phyloP scores from a whole-genome alignment of 1,140 invertebrate genomes.

The Tribolium madens region DNA sequence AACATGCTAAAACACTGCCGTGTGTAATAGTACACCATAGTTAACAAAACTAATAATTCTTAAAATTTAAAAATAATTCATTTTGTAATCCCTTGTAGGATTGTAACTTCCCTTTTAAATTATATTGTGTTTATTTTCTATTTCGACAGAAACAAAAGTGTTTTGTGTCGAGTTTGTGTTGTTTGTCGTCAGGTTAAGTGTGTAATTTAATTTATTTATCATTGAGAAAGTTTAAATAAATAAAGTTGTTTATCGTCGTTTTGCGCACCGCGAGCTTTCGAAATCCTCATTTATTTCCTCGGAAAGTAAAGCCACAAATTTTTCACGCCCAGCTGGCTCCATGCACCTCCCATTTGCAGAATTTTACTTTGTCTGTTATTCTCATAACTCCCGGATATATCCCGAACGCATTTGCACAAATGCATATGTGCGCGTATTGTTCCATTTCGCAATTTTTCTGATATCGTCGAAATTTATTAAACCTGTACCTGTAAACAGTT shows the following conservation, averaged over 20 bases:
- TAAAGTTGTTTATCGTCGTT: not conserved
- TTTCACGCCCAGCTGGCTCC: not conserved
- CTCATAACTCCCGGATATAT: not conserved
- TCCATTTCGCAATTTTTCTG: conserved; percentile 10
- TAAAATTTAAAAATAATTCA: too few relatives aligned
- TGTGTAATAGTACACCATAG: too few relatives aligned
- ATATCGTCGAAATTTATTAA: not conserved
- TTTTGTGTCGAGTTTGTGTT: not conserved
- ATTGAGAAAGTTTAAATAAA: not conserved
- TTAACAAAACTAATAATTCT: too few relatives aligned
- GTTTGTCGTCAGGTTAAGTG: not conserved
- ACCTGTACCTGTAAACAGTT: conserved; percentile 22
- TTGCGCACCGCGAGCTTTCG: not conserved
- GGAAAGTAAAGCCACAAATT: not conserved
- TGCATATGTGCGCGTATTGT: conserved; percentile 13
- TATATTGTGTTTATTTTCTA: too few relatives aligned
- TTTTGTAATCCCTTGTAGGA: too few relatives aligned
- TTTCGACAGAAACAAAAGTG: too few relatives aligned
- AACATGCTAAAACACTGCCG: too few relatives aligned
- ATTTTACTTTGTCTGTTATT: conserved; percentile 1
- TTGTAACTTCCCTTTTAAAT: too few relatives aligned
- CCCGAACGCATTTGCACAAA: conserved; percentile 3
- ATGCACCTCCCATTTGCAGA: not conserved
- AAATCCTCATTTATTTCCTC: not conserved
- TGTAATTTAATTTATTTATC: not conserved